Percentiles rank a stretch among this genome's conserved stretches.
Conservation (phyloP, 2,888 invertebrate genomes). For the Brachypalpus laphriformis region DNA sequence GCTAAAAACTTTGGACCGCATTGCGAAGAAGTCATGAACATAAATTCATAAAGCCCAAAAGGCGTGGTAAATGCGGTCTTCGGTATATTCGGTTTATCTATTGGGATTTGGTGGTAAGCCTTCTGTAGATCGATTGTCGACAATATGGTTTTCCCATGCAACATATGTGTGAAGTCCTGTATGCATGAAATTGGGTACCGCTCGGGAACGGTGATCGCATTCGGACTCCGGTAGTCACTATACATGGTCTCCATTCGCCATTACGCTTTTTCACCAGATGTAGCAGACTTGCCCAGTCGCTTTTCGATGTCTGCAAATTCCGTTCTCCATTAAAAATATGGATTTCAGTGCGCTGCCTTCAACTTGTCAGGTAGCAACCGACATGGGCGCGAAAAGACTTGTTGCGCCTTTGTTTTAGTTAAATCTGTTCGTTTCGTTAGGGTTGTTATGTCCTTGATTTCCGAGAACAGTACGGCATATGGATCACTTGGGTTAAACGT, state of each 20-base stretch:
- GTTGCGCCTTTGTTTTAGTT: neutral
- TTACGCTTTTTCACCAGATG: slow-evolving; percentile 75
- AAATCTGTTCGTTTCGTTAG: neutral
- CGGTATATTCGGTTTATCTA: no score
- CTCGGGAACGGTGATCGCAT: neutral
- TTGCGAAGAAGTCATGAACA: neutral
- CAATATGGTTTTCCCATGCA: no score
- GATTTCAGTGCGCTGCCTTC: slow-evolving; percentile 25
- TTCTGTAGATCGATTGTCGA: no score
- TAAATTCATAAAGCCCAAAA: no score
- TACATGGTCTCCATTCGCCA: no score
- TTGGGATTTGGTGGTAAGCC: no score
- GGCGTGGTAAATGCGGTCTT: no score
- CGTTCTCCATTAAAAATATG: slow-evolving; percentile 76
- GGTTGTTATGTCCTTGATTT: neutral
- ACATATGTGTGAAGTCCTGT: no score
- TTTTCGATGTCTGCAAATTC: slow-evolving; percentile 80
- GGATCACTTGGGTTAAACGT: no score
- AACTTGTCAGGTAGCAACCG: slow-evolving; percentile 75
- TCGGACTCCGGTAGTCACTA: neutral
- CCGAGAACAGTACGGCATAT: neutral
- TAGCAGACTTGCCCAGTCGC: slow-evolving; percentile 80
- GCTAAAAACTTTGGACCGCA: neutral
- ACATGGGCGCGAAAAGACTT: slow-evolving; percentile 16
- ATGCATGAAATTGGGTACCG: no score